A percentile compares a stretch with the other conserved stretches of the same genome.
These are phyloP conservation scores for Ophioderma brevispina DNA, from an alignment of 35 echinoderm and acorn worm genomes.

Conservation along the genomic window DNA sequence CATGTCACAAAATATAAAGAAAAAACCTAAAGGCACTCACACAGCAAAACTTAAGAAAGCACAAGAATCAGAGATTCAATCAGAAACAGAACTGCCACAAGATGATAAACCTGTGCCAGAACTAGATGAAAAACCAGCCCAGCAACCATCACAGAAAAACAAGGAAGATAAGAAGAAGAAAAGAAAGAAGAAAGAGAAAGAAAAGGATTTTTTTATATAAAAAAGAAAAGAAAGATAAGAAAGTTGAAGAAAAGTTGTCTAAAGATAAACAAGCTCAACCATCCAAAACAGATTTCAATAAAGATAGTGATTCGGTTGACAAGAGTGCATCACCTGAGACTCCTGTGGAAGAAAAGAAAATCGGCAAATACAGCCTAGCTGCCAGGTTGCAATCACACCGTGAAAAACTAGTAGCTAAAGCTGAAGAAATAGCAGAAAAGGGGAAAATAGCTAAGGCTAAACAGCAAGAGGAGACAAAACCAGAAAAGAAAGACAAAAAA, in stretches of 20 bases:
- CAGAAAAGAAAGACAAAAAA: constrained; percentile 35
- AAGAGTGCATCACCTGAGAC: constrained; percentile 25
- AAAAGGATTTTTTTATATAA: constrained; percentile 21
- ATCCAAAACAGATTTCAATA: not conserved
- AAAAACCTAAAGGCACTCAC: not conserved
- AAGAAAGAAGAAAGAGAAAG: constrained; percentile 12
- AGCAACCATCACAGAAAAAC: not conserved
- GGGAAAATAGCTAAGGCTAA: constrained; percentile 30
- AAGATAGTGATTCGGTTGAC: constrained; percentile 5
- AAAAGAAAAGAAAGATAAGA: constrained; percentile 22
- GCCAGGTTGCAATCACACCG: not conserved
- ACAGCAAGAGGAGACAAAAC: constrained; percentile 28
- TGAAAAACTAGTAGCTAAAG: constrained; percentile 15
- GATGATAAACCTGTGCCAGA: too few relatives aligned
- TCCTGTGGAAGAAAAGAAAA: constrained; percentile 13
- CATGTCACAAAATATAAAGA: not conserved
- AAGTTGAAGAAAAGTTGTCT: not conserved
- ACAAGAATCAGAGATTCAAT: not conserved
- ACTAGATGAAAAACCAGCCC: not conserved
- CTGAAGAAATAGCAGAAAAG: constrained; percentile 58
- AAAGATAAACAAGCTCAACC: not conserved
- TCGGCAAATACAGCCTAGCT: constrained; percentile 20
- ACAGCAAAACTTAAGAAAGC: not conserved
- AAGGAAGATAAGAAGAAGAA: constrained; percentile 11
- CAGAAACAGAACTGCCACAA: too few relatives aligned